Evolutionary conservation across 2,113 vertebrate species (phyloP).

Genomic region (Epinephelus fuscoguttatus): DNA sequence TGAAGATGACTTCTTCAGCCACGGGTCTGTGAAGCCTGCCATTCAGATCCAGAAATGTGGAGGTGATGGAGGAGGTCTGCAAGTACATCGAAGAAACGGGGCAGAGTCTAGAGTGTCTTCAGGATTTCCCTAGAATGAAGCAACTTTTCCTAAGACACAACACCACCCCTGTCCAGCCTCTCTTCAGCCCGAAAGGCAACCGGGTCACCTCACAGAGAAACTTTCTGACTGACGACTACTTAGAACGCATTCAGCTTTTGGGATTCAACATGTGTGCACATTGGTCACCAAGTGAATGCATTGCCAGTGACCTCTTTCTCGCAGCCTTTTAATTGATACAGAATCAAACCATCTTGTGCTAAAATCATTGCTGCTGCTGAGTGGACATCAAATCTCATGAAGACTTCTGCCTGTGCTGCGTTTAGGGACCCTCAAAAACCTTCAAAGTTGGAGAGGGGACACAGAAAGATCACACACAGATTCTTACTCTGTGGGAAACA

Average conservation of each 20-base stretch:
- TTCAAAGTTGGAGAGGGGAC: no score
- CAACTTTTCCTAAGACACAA: constrained; percentile 83
- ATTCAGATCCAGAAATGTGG: constrained; percentile 65
- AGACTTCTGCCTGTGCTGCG: no score
- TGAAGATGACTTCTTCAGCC: constrained; percentile 83
- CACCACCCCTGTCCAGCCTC: constrained; percentile 81
- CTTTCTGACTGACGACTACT: constrained; percentile 81
- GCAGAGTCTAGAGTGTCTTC: constrained; percentile 81
- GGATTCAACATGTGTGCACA: constrained; percentile 81
- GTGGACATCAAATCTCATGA: no score
- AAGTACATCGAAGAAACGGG: constrained; percentile 80
- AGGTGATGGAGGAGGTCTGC: constrained; percentile 75
- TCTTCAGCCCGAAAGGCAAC: constrained; percentile 81
- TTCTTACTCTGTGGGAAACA: no score
- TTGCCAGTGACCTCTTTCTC: not conserved
- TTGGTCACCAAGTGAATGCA: constrained; percentile 42
- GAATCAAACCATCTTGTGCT: constrained; percentile 50
- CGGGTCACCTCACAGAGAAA: constrained; percentile 78
- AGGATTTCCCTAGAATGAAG: constrained; percentile 82
- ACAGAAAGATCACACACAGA: no score
- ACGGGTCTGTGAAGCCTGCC: constrained; percentile 65
- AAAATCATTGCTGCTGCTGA: not conserved
- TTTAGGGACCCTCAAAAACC: no score
- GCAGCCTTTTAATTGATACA: constrained; percentile 31
- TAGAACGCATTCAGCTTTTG: constrained; percentile 81